These are phyloP conservation scores for Dissostichus mawsoni DNA, from an alignment of 2,113 vertebrate genomes.

Conservation along the genomic window DNA sequence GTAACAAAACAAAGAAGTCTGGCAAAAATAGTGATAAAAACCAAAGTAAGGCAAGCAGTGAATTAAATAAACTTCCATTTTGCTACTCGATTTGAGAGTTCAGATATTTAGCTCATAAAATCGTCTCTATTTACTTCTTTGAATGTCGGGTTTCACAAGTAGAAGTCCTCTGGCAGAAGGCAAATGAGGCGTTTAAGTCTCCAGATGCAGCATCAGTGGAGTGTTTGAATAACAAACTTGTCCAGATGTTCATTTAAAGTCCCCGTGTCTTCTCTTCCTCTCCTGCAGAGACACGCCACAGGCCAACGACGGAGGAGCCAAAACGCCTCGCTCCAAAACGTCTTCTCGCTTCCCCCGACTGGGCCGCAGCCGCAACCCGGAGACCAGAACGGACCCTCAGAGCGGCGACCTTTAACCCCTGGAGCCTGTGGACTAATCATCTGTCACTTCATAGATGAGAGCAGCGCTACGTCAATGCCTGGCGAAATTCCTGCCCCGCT, in stretches of 20 bases:
- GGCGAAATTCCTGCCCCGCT: no score
- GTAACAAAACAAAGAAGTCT: background rate
- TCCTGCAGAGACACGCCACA: slow-evolving; percentile 88
- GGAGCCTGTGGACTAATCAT: background rate
- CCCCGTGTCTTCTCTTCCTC: background rate
- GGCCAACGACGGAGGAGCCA: slow-evolving; percentile 84
- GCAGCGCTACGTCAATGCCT: no score
- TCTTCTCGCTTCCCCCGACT: slow-evolving; percentile 90
- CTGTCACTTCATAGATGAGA: background rate
- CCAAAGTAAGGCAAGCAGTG: background rate
- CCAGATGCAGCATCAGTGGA: slow-evolving; percentile 34
- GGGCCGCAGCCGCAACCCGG: slow-evolving; percentile 87
- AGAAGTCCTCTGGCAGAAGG: slow-evolving; percentile 23
- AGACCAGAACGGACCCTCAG: slow-evolving; percentile 92
- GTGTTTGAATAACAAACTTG: slow-evolving; percentile 30
- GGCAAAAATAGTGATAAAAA: background rate
- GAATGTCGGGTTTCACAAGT: slow-evolving; percentile 6
- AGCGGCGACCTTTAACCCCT: slow-evolving; percentile 93
- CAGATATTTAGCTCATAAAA: background rate
- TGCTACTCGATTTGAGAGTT: background rate
- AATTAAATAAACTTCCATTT: background rate
- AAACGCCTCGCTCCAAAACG: slow-evolving; percentile 85
- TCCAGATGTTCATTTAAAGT: slow-evolving; percentile 31
- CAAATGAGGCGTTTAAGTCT: slow-evolving; percentile 38
- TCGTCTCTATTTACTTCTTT: slow-evolving; percentile 7